Conservation (phyloP, 2,797 vertebrate genomes). For the Ispidina picta region DNA sequence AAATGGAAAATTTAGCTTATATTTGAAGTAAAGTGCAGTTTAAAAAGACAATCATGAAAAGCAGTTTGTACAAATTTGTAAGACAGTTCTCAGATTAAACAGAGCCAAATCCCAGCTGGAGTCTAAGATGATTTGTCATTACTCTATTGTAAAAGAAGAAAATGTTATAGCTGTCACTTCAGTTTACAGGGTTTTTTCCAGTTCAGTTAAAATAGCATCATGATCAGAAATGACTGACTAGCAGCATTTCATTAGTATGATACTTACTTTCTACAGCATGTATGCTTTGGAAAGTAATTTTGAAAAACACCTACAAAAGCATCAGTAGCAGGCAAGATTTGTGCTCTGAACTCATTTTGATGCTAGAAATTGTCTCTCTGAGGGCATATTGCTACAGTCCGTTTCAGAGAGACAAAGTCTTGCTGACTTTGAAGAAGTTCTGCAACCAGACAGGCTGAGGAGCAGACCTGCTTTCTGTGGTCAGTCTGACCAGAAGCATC, state of each 20-base stretch:
- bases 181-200: neutral
- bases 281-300: neutral
- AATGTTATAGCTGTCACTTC: slow-evolving; percentile 1
- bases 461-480: neutral
- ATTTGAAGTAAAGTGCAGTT: slow-evolving; percentile 11
- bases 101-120: neutral
- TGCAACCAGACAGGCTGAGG: neutral
- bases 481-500: neutral
- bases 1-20: neutral
- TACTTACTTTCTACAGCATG: neutral
- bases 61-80: neutral
- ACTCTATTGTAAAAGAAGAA: neutral
- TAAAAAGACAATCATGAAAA: neutral
- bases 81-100: neutral
- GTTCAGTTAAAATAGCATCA: neutral
- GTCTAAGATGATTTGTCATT: neutral
- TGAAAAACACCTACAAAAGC: neutral
- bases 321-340: neutral
- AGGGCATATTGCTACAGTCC: neutral
- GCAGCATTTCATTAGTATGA: neutral
- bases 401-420: neutral
- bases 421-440: neutral
- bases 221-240: slow-evolving; percentile 6
- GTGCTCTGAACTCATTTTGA: neutral
- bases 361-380: neutral